phyloP scores from a whole-genome alignment of 2,888 invertebrate genomes.

The Apamea anceps region DNA sequence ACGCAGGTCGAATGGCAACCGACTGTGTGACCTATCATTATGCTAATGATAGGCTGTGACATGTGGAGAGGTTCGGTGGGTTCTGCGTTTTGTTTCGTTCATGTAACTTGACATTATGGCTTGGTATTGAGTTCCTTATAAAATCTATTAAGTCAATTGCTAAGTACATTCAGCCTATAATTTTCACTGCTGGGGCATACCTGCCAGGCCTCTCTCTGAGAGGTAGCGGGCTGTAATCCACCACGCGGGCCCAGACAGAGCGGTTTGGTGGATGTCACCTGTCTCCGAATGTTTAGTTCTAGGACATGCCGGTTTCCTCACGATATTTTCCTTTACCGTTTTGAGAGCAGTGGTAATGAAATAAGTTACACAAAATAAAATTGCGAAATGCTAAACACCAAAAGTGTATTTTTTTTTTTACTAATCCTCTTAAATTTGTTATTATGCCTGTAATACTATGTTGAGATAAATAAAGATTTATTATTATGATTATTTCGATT shows the following conservation, averaged over 20 bases:
- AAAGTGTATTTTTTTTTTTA: not conserved
- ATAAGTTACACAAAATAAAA: too few relatives aligned
- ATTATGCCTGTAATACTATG: too few relatives aligned
- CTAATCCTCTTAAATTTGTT: not conserved
- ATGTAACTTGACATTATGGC: constrained; percentile 35
- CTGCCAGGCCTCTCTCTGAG: too few relatives aligned
- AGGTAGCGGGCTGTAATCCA: too few relatives aligned
- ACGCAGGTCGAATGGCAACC: constrained; percentile 41
- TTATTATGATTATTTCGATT: not conserved
- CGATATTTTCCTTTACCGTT: too few relatives aligned
- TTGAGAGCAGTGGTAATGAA: too few relatives aligned
- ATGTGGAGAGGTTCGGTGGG: constrained; percentile 15
- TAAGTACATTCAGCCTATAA: not conserved
- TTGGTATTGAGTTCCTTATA: not conserved
- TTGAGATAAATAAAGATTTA: too few relatives aligned
- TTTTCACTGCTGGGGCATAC: too few relatives aligned
- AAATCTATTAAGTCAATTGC: not conserved
- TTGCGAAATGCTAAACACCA: not conserved
- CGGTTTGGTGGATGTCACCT: too few relatives aligned
- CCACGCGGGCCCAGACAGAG: too few relatives aligned
- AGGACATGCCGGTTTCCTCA: too few relatives aligned
- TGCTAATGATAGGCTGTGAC: constrained; percentile 44
- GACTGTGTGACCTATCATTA: constrained; percentile 48
- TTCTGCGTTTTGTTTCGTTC: constrained; percentile 17
- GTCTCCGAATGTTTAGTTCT: too few relatives aligned